A percentile compares a stretch with the other conserved stretches of the same genome.
Conservation (phyloP, 2,797 vertebrate genomes). For the Okamejei kenojei region DNA sequence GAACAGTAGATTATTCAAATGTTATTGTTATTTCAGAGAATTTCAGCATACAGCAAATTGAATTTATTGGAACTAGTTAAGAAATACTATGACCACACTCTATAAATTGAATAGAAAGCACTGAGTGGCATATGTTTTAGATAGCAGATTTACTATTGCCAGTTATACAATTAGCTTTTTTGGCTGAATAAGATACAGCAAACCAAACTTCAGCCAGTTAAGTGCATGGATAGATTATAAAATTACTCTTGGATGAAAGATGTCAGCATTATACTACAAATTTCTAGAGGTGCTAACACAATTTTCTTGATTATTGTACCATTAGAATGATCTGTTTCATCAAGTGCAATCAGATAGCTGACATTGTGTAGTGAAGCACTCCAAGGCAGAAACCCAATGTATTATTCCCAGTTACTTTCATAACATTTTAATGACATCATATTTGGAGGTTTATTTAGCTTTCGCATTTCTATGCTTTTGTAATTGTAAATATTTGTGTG, state of each 20-base stretch:
- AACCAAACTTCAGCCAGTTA: neutral
- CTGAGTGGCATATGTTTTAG: neutral
- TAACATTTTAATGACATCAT: neutral
- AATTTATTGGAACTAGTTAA: neutral
- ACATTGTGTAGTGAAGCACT: neutral
- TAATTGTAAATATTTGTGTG: neutral
- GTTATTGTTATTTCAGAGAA: neutral
- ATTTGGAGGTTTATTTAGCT: neutral
- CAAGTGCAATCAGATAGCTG: neutral
- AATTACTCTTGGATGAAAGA: neutral
- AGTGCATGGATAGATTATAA: neutral
- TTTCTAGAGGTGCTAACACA: neutral
- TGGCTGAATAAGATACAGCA: neutral
- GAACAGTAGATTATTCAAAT: neutral
- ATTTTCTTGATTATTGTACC: neutral
- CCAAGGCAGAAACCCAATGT: neutral
- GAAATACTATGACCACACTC: neutral
- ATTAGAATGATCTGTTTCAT: neutral
- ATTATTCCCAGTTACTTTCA: too few relatives aligned
- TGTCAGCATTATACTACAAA: neutral
- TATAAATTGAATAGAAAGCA: neutral
- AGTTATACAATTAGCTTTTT: neutral
- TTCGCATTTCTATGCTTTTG: neutral
- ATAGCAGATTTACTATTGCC: neutral
- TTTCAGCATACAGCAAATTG: neutral